A percentile compares a stretch with the other conserved stretches of the same genome.
These are phyloP conservation scores for Penelope pileata DNA, from an alignment of 2,113 vertebrate genomes.

Conservation along the genomic window DNA sequence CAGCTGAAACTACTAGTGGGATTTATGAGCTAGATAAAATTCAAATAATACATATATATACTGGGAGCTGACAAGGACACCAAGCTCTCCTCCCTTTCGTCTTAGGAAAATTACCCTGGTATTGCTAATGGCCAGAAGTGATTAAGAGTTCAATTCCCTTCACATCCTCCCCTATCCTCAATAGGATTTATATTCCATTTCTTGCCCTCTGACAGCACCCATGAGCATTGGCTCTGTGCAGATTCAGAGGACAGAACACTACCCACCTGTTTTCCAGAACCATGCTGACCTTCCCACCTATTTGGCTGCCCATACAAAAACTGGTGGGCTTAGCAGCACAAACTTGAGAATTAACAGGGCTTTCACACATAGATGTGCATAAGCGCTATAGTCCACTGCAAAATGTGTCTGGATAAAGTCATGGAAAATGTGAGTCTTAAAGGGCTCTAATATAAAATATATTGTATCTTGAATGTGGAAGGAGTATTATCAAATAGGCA, in stretches of 20 bases:
- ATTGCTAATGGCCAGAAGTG: conserved; percentile 17
- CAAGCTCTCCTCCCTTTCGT: neutral
- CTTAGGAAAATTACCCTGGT: neutral
- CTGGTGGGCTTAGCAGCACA: neutral
- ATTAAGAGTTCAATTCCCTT: conserved; percentile 4
- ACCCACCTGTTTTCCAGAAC: neutral
- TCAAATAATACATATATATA: neutral
- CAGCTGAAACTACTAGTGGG: conserved; percentile 21
- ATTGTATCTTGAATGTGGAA: neutral
- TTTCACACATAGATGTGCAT: neutral
- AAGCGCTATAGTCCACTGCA: neutral
- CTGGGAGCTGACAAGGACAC: conserved; percentile 38
- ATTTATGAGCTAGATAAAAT: conserved; percentile 59
- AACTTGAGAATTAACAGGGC: neutral
- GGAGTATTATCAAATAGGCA: neutral
- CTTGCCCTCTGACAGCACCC: neutral
- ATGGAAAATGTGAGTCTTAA: neutral
- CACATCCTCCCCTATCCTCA: neutral
- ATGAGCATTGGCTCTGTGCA: neutral
- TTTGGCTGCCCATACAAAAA: neutral
- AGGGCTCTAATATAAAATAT: neutral
- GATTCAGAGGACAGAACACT: neutral
- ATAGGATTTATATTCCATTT: conserved; percentile 22
- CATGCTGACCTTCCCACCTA: neutral
- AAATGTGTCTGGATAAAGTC: neutral